Evolutionary conservation across 2,113 vertebrate genomes (phyloP), one percentile per base, ranked within the genome.

Genomic region (Microtus ochrogaster): DNA sequence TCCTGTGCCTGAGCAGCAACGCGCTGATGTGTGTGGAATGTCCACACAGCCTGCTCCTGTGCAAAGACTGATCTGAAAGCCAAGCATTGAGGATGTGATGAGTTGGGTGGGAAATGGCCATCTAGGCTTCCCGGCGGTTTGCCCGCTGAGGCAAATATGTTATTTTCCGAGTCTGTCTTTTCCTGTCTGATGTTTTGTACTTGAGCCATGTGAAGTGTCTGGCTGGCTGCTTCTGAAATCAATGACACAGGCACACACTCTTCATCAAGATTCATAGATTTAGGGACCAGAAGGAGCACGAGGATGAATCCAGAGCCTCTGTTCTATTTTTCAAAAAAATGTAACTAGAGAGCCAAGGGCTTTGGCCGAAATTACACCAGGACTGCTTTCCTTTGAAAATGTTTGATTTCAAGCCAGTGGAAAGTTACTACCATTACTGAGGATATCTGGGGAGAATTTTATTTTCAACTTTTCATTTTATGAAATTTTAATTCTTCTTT

Each of bases 251-350:
- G 36, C 9, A 26, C 65, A 61, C n/a, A 9, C 16, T 84, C 39
- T 92, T 79, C 66, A 28, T 94, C 70, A 85, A 89, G 65, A 96
- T 73, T 49, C 49, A 77, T 52, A 87, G 79, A 61, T 66, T 82
- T 83, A 0, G 36, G 24, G 44, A 22, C 33, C 58, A 90, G 89
- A 63, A 77, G 39, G 33, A 78, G 39, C 6, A 7, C 86, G 73
- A 89, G n/a, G 89, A 61, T 91, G 70, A 74, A 90, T 58, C 76
- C 41, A 74, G 49, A 77, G 61, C 36, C n/a, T 95, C 72, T 94
- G 11, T 90, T 81, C 78, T 82, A 36, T 55, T 94, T 96, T 89
- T 61, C 90, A 70, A 88, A 96, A 96, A n/a, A 90, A 72, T 22
- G 66, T 36, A 91, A 92, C n/a, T 17, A 66, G 76, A 77, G 68